Evolutionary conservation across 2,797 vertebrate species (phyloP).

Genomic region (Melanotaenia boesemani): DNA sequence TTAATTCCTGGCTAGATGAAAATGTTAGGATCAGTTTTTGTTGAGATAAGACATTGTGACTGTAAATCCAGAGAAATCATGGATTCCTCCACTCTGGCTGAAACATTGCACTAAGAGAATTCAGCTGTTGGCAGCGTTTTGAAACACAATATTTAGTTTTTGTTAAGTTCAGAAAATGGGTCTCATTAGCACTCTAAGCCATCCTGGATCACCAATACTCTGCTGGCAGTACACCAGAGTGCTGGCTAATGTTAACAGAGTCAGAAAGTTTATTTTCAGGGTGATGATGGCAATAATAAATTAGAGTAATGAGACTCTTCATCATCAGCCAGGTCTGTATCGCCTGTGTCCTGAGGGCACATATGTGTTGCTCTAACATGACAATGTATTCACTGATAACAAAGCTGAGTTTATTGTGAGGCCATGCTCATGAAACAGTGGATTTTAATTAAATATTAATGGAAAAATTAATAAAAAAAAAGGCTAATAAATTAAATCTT

Average conservation of each 20-base stretch:
- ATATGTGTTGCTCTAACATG: conserved; percentile 29
- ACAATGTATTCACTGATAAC: neutral
- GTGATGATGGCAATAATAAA: conserved; percentile 60
- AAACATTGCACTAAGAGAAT: neutral
- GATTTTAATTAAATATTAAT: conserved; percentile 5
- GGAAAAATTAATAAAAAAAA: neutral
- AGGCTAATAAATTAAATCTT: neutral
- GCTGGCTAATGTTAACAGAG: conserved; percentile 35
- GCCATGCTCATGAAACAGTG: neutral
- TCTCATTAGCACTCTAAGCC: conserved; percentile 59
- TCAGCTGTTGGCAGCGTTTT: conserved; percentile 31
- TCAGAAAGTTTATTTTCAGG: conserved; percentile 35
- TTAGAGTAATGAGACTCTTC: conserved; percentile 66
- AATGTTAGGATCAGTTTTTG: neutral
- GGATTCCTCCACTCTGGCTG: neutral
- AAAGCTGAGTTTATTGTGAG: conserved; percentile 1
- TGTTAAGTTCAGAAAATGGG: conserved; percentile 45
- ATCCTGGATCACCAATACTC: conserved; percentile 36
- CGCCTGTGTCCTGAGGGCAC: conserved; percentile 17
- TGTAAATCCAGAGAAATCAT: too few relatives aligned
- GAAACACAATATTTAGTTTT: conserved; percentile 52
- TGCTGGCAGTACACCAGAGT: conserved; percentile 47
- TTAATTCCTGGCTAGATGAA: neutral
- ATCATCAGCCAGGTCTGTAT: conserved; percentile 48
- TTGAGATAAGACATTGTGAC: neutral